Conservation (phyloP, 2,888 invertebrate genomes). For the Gisinianus flammeolus region DNA sequence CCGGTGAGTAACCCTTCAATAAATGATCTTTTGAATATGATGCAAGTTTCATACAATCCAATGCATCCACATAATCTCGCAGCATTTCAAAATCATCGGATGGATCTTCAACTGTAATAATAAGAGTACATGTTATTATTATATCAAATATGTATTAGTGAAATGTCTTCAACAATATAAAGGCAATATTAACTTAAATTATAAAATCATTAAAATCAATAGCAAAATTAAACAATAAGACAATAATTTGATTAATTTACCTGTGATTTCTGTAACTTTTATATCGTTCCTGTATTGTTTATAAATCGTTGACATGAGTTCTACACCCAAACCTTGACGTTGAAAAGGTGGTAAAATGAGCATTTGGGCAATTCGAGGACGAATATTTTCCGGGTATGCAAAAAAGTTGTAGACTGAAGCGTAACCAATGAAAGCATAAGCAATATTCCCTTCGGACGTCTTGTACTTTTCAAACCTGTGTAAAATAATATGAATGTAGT, state of each 20-base stretch:
- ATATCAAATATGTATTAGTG: no score
- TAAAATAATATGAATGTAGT: neutral
- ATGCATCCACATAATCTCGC: conserved; percentile 86
- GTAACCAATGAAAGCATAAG: conserved; percentile 83
- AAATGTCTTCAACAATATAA: neutral
- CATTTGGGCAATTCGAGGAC: conserved; percentile 92
- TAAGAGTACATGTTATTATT: conserved; percentile 42
- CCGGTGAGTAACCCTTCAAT: conserved; percentile 73
- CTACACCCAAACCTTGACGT: conserved; percentile 80
- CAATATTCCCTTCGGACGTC: conserved; percentile 62
- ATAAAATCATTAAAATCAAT: no score
- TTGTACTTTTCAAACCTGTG: conserved; percentile 63
- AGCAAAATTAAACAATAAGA: no score
- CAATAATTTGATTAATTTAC: no score
- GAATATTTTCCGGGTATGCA: conserved; percentile 83
- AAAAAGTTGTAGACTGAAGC: conserved; percentile 93
- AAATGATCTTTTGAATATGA: conserved; percentile 72
- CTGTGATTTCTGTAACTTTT: conserved; percentile 74
- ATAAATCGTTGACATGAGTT: conserved; percentile 72
- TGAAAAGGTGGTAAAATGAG: conserved; percentile 92
- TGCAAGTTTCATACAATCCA: conserved; percentile 73
- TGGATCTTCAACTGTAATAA: conserved; percentile 87
- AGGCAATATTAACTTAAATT: no score
- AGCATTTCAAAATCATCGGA: conserved; percentile 87
- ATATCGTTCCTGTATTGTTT: conserved; percentile 65